Evolutionary conservation across 1,140 invertebrate genomes (phyloP).

Genomic region (Tenebrio molitor): DNA sequence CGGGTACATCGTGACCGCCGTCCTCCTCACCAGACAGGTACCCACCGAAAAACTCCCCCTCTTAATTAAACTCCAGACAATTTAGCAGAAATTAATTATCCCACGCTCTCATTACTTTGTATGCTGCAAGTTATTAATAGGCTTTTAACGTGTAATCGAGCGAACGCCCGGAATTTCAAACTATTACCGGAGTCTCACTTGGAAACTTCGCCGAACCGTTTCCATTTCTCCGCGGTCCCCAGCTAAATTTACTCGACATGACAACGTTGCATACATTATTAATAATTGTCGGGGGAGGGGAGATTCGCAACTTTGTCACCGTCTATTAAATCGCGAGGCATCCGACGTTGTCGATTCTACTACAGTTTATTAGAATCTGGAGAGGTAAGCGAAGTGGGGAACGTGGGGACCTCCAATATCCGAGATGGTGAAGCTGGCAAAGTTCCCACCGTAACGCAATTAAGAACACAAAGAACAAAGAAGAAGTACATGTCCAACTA

Average conservation of each 20-base stretch:
- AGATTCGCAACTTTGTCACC: slow-evolving; percentile 15
- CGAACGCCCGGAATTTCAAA: slow-evolving; percentile 30
- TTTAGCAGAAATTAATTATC: slow-evolving; percentile 33
- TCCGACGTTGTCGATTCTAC: background rate
- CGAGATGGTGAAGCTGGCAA: too few species aligned
- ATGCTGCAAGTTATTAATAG: slow-evolving; percentile 28
- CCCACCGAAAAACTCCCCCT: background rate
- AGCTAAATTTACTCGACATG: slow-evolving; percentile 24
- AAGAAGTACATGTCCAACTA: too few species aligned
- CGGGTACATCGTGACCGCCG: slow-evolving; percentile 63
- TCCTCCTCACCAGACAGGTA: slow-evolving; percentile 64
- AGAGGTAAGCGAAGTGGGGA: too few species aligned
- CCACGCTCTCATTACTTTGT: slow-evolving; percentile 27
- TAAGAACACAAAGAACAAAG: too few species aligned
- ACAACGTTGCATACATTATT: slow-evolving; percentile 27
- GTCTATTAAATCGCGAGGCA: background rate
- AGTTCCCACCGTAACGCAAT: too few species aligned
- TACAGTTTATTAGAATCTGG: too few species aligned
- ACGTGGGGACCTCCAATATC: too few species aligned
- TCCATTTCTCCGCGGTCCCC: background rate
- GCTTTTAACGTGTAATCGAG: slow-evolving; percentile 40
- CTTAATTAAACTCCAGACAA: slow-evolving; percentile 17
- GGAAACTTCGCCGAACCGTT: background rate
- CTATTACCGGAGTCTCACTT: slow-evolving; percentile 16
- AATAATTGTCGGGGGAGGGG: background rate